Base-by-base conservation (phyloP, 2,797 vertebrate species). In the Pelochelys cantorii region DNA sequence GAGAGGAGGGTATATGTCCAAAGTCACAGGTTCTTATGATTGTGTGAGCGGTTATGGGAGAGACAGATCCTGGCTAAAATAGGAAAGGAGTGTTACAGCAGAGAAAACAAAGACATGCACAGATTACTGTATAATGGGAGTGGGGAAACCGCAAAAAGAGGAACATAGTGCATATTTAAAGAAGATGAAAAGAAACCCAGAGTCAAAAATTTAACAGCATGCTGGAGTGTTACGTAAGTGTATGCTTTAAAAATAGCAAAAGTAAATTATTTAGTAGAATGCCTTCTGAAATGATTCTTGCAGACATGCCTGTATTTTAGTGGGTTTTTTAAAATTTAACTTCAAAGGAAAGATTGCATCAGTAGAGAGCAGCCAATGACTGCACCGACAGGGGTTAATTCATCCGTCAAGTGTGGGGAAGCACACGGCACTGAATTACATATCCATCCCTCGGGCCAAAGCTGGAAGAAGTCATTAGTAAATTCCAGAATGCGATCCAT, bases 331-430 rank as follows among this genome's bases (percentile, higher is more conserved):
- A 85, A 79, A 81, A 52, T 25, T 15, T 29, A 52, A 87, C 84
- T 22, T 60, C 60, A 5, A 2, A 23, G 37, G 83, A 54, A 29
- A 3, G 23, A 15, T 2, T 53, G 0, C 3, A 59, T 31, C 2
- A 31, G 4, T 77, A 65, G 60, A 57, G 12, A 81, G 1, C 0
- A 6, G 29, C 12, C 6, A 2, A 1, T 29, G 22, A 7, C 10
- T 7, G 2, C 29, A 1, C 15, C 55, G 81, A 79, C 1, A 3
- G 3, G 0, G 1, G 12, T 0, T 56, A 1, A 0, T 84, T 1
- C 83, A 42, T 79, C 18, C n/a, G 23, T 11, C 68, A 86, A 68
- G 65, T 23, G 13, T 65, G 0, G 1, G 2, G 2, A 3, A 68
- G 2, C 77, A 55, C 0, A 5, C 14, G 42, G 2, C 2, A 0